Evolutionary conservation across 2,888 invertebrate genomes (phyloP), one percentile per base, ranked within the genome.

Genomic region (Tenodera sinensis): DNA sequence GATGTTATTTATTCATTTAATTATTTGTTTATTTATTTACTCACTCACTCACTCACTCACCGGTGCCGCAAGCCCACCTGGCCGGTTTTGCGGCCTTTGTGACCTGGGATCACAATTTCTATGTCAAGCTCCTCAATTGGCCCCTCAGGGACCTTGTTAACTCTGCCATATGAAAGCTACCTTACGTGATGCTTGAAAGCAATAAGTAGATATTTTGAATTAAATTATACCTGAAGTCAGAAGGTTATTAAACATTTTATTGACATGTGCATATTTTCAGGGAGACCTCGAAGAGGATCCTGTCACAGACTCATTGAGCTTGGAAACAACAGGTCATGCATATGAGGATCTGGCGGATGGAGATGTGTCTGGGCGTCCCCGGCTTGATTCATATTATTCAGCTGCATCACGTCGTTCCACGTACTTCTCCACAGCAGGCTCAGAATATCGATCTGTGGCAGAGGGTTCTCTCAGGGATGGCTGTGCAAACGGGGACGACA

Each of bases 351-450:
- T 85, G 27, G 87, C 71, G 20, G 85, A 84, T 27, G 86, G 84
- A 82, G 86, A 81, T 28, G 84, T 28, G 28, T 42, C 28, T 27
- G 88, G 89, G 1, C 85, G 96, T 89, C 95, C 95, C 91, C 94
- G 97, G 89, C 94, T 97, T 86, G 97, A 97, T 93, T 97, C 97
- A 88, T 97, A 97, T 96, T 96, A 97, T 92, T 97, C 97, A 2
- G 96, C 96, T 0, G 96, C 96, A 88, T 97, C 97, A 1, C 94
- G 96, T 85, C 95, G 96, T 90, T 97, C 97, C 91, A 96, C 97
- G 20, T 98, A 97, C 92, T 97, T 95, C 93, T 97, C 97, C 91
- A 96, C 96, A 12, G 95, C 97, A 42, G 96, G 96, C 85, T 96
- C 97, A 27, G 96, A 97, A 92, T 97, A 97, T 92, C 97, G 97